A percentile compares a stretch with the other conserved stretches of the same genome.
Evolutionary conservation across 2,888 invertebrate species (phyloP).

Genomic region (Meiosimyza platycephala): DNA sequence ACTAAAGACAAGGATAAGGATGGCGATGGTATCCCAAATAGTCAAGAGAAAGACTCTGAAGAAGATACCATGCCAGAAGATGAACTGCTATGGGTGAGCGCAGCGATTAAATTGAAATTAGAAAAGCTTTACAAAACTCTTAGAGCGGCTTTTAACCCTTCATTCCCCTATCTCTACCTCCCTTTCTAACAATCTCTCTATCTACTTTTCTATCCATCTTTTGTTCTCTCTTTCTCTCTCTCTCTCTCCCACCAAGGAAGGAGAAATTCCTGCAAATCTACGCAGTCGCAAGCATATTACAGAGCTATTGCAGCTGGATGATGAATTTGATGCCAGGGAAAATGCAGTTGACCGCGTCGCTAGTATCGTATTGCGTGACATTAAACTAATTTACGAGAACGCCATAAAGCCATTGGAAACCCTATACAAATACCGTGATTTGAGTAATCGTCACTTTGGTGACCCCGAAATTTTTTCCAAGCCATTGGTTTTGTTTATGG

Average conservation of each 20-base stretch:
- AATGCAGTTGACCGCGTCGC: conserved; percentile 78
- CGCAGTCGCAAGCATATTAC: conserved; percentile 84
- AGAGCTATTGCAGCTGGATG: conserved; percentile 82
- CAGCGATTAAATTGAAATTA: too few relatives aligned
- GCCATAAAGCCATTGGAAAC: conserved; percentile 91
- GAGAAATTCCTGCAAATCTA: conserved; percentile 80
- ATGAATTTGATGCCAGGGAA: conserved; percentile 79
- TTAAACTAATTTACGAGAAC: conserved; percentile 86
- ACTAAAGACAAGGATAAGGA: conserved; percentile 49
- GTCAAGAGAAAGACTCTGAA: conserved; percentile 55
- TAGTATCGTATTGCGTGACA: conserved; percentile 82
- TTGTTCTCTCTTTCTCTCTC: neutral
- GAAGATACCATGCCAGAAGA: conserved; percentile 73
- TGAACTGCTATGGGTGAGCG: conserved; percentile 72
- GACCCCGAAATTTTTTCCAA: conserved; percentile 96
- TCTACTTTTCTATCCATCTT: conserved; percentile 24
- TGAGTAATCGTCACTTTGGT: conserved; percentile 91
- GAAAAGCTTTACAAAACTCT: conserved; percentile 9
- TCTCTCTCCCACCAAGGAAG: conserved; percentile 64
- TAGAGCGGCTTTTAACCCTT: conserved; percentile 33
- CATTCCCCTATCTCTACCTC: conserved; percentile 37
- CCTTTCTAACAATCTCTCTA: conserved; percentile 31
- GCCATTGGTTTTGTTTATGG: conserved; percentile 92
- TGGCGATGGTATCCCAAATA: conserved; percentile 54
- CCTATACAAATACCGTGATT: conserved; percentile 90